These are phyloP conservation scores for Otolemur garnettii DNA, from an alignment of 2,113 vertebrate genomes.

Conservation along the genomic window DNA sequence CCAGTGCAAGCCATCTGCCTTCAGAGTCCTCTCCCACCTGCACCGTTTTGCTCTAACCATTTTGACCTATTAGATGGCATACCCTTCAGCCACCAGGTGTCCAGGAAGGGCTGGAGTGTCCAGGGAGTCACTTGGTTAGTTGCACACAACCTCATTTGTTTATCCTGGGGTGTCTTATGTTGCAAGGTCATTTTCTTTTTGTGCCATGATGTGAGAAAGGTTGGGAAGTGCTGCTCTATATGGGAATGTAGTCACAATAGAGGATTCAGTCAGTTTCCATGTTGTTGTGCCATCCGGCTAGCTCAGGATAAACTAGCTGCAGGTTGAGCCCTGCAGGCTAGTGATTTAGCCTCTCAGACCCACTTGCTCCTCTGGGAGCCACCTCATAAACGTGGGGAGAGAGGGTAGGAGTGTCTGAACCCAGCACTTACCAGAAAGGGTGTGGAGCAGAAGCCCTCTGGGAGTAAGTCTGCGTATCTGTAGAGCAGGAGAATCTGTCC, in stretches of 20 bases:
- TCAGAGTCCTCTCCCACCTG: not conserved
- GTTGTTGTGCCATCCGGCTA: not conserved
- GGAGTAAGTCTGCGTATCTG: accelerated
- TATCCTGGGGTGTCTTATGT: not conserved
- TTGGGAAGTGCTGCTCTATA: not conserved
- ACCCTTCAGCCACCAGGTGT: not conserved
- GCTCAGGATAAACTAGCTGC: not conserved
- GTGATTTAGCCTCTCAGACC: not conserved
- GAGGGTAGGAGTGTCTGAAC: not conserved
- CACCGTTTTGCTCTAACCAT: not conserved
- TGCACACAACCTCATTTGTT: not conserved
- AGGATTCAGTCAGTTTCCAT: not conserved
- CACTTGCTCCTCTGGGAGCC: not conserved
- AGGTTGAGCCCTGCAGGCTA: not conserved
- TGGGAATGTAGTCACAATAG: not conserved
- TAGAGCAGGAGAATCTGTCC: not conserved
- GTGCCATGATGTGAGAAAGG: not conserved
- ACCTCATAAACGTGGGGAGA: not conserved
- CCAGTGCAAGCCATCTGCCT: not conserved
- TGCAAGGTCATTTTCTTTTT: not conserved
- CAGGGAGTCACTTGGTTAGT: not conserved
- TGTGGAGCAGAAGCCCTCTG: not conserved
- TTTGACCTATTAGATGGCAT: not conserved
- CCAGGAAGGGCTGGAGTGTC: not conserved
- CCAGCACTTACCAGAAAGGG: not conserved